Evolutionary conservation across 2,113 vertebrate species (phyloP), one percentile per base, ranked within the genome.

Genomic region (Equus quagga): DNA sequence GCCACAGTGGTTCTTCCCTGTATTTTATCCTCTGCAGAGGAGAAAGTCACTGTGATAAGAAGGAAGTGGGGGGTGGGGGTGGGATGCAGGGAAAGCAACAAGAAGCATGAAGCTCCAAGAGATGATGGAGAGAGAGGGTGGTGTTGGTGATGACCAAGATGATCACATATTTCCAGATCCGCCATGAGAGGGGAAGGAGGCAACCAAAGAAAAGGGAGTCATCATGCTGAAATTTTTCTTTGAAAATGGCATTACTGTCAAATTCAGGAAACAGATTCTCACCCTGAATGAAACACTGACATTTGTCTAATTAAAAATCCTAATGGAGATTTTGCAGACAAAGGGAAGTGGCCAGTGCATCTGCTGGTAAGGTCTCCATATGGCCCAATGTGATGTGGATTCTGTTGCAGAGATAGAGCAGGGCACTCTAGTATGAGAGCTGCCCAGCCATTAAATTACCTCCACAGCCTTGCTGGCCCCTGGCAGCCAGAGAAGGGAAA

Each of bases 261-360:
- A 92, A 92, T 90, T 96, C 76, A 60, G 91, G 80, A 97, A 89
- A 94, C 91, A 96, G 93, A 94, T 97, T 97, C 83, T 93, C 56
- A 49, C 94, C 91, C 85, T 1, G 4, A 96, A 97, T 89, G 94
- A 92, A 96, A 97, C 90, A 96, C 73, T 97, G 96, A 96, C 93
- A 96, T 95, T 97, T 94, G 90, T 91, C 93, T 98, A 97, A 98
- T 98, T 97, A 95, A 97, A 96, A 97, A 94, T 80, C 64, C 94
- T 96, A 97, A 93, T 92, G 92, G 90, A 95, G 89, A 96, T 58
- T 97, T 86, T 93, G 58, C 96, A 91, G 87, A 73, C 91, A 95
- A 94, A 98, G 95, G 67, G 88, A 97, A 49, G 78, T 3, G 4
- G 70, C 79, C 90, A 60, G 46, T 90, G 76, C 69, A 87, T 96